phyloP scores from a whole-genome alignment of 2,113 vertebrate species.

The Cacatua alba region DNA sequence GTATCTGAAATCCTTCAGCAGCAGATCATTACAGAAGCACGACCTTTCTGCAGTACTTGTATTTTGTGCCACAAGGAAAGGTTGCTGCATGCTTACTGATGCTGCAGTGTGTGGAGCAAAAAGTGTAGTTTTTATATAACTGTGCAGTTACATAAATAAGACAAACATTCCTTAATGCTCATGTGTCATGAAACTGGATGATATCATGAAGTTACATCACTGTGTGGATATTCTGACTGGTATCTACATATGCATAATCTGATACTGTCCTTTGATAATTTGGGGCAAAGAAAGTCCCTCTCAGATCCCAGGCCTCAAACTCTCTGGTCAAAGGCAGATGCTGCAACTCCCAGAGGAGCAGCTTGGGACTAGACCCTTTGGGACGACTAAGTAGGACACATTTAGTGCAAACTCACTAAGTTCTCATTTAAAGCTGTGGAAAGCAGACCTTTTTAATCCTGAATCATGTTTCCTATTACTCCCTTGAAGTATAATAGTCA shows the following conservation, averaged over 20 bases:
- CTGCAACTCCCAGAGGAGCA: background rate
- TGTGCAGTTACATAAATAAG: background rate
- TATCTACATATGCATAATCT: background rate
- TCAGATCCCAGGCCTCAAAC: background rate
- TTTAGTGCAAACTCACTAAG: background rate
- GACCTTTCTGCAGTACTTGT: background rate
- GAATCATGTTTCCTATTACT: background rate
- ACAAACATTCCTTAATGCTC: background rate
- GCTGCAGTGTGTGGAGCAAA: background rate
- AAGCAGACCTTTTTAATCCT: background rate
- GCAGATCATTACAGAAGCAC: background rate
- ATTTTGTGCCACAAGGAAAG: background rate
- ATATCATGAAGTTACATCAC: background rate
- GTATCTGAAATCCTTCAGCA: background rate
- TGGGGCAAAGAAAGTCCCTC: background rate
- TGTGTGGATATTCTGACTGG: background rate
- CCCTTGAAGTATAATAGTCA: background rate
- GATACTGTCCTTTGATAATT: background rate
- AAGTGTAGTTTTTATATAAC: background rate
- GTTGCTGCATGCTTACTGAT: background rate
- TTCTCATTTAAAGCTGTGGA: background rate
- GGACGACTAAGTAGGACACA: background rate
- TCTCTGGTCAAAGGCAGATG: background rate
- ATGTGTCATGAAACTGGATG: background rate
- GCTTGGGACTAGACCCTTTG: background rate